phyloP scores from a whole-genome alignment of 1,140 invertebrate genomes.

The Odontomachus brunneus region DNA sequence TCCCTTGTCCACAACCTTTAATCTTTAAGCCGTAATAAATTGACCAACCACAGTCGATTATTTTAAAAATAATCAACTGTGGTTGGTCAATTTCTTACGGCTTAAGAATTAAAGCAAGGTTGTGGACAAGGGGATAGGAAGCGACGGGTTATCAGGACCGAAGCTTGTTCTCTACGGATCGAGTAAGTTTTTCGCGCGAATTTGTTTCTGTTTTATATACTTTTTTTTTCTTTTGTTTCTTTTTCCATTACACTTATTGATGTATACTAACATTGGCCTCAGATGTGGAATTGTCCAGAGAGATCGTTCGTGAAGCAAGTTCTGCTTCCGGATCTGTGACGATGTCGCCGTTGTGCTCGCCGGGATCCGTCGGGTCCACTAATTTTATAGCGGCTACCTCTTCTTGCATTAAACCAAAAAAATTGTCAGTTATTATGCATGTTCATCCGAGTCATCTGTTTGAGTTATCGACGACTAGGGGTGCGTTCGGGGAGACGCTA shows the following conservation, averaged over 20 bases:
- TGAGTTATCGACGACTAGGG: background rate
- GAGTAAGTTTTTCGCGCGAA: too few relatives aligned
- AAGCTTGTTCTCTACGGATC: background rate
- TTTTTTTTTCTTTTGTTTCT: background rate
- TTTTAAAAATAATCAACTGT: too few relatives aligned
- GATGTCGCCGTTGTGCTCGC: constrained; percentile 79
- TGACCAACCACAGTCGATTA: too few relatives aligned
- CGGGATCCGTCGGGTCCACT: constrained; percentile 81
- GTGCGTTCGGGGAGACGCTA: too few relatives aligned
- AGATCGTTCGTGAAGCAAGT: constrained; percentile 79
- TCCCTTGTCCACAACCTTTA: too few relatives aligned
- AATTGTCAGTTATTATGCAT: constrained; percentile 73
- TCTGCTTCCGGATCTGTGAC: constrained; percentile 76
- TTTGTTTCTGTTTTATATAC: background rate
- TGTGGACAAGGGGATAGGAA: too few relatives aligned
- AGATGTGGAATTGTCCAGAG: constrained; percentile 79
- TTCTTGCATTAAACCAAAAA: constrained; percentile 82
- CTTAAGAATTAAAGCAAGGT: too few relatives aligned
- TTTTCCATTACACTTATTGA: constrained; percentile 57
- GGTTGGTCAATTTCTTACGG: too few relatives aligned
- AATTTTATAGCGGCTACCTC: constrained; percentile 82
- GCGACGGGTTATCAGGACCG: background rate
- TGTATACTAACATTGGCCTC: constrained; percentile 84
- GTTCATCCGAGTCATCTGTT: background rate
- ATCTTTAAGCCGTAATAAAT: too few relatives aligned